Percentiles rank a stretch among this genome's conserved stretches.
phyloP scores from a whole-genome alignment of 1,140 invertebrate genomes.

The Drosophila dunni region DNA sequence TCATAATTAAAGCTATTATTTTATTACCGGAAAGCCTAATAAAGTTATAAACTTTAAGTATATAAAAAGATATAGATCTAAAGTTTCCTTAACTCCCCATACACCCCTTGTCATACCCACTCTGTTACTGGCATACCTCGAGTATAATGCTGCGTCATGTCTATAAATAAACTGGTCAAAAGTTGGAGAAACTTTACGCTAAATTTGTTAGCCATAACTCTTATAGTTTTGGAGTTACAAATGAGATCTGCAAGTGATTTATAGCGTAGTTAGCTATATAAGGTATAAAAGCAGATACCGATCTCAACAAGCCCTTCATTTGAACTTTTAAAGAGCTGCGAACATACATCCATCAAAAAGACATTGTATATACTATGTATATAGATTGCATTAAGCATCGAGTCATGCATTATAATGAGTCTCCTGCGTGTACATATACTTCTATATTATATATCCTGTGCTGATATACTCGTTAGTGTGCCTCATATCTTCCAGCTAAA shows the following conservation, averaged over 20 bases:
- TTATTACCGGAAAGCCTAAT: no score
- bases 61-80: no score
- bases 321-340: constrained; percentile 19
- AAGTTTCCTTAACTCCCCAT: no score
- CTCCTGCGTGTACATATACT: constrained; percentile 17
- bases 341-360: constrained; percentile 17
- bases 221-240: constrained; percentile 5
- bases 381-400: constrained; percentile 1
- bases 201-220: constrained; percentile 11
- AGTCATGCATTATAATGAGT: constrained; percentile 29
- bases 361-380: not conserved
- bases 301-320: not conserved
- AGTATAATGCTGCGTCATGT: constrained; percentile 2
- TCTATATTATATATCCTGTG: not conserved
- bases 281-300: no score
- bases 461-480: constrained; percentile 8
- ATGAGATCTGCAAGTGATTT: not conserved
- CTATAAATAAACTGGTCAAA: constrained; percentile 6
- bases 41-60: no score
- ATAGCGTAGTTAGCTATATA: no score
- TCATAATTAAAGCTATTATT: no score
- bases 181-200: not conserved
- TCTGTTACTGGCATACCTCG: not conserved
- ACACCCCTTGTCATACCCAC: no score
- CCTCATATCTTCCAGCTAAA: constrained; percentile 32